A percentile compares a stretch with the other conserved stretches of the same genome.
phyloP scores from a whole-genome alignment of 1,140 invertebrate species.

The Campodea augens region DNA sequence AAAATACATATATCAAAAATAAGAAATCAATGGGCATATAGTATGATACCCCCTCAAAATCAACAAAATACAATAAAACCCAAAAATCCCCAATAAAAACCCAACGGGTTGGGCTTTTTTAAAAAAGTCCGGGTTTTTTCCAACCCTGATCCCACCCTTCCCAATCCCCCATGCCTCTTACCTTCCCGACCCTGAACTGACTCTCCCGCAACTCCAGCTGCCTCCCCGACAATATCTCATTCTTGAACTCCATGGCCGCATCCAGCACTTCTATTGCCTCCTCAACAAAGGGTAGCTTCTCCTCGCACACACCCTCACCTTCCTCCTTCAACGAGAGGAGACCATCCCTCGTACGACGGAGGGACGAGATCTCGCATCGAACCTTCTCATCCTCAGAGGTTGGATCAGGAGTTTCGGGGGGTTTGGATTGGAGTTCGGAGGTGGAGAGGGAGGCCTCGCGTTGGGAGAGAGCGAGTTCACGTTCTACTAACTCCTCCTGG shows the following conservation, averaged over 20 bases:
- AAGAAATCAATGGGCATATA: no score
- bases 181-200: slow-evolving; percentile 34
- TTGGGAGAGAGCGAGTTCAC: slow-evolving; percentile 13
- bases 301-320: slow-evolving; percentile 64
- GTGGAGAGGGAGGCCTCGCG: slow-evolving; percentile 12
- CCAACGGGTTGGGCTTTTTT: no score
- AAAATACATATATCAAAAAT: no score
- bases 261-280: slow-evolving; percentile 85
- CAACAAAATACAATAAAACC: no score
- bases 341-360: slow-evolving; percentile 28
- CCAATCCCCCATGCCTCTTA: no score
- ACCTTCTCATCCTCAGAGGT: not conserved
- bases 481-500: no score
- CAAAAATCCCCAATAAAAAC: no score
- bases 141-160: no score
- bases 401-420: not conserved
- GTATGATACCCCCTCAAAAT: no score
- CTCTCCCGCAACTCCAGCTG: slow-evolving; percentile 17
- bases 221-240: slow-evolving; percentile 64
- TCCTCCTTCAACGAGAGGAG: slow-evolving; percentile 30
- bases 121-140: no score
- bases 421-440: not conserved
- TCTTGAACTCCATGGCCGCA: slow-evolving; percentile 82
- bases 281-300: no score
- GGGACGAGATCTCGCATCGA: not conserved